phyloP scores from a whole-genome alignment of 1,140 invertebrate species.

The Maconellicoccus hirsutus region DNA sequence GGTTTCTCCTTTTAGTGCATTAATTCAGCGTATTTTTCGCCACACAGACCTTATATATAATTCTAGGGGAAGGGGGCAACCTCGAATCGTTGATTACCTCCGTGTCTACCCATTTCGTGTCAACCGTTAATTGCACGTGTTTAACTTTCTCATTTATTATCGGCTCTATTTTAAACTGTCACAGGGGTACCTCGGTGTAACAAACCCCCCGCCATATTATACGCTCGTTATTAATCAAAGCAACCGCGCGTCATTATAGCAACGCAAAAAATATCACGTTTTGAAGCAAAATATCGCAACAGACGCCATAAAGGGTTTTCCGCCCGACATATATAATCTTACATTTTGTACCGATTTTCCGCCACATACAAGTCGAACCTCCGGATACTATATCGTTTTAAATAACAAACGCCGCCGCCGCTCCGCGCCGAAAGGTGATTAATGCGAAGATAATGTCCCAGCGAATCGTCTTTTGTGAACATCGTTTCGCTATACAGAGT shows the following conservation, averaged over 20 bases:
- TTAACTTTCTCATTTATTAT: conserved; percentile 22
- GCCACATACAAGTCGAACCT: neutral
- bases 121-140: conserved; percentile 22
- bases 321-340: neutral
- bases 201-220: conserved; percentile 1
- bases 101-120: conserved; percentile 8
- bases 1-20: too few species aligned
- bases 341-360: neutral
- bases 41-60: too few species aligned
- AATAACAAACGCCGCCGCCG: too few species aligned
- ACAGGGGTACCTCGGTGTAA: conserved; percentile 14
- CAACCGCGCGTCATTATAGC: neutral
- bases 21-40: too few species aligned
- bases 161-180: conserved; percentile 21
- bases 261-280: neutral
- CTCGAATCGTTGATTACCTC: neutral
- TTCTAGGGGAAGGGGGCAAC: too few species aligned
- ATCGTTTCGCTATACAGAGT: too few species aligned
- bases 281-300: neutral
- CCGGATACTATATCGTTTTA: too few species aligned
- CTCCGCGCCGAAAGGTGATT: too few species aligned
- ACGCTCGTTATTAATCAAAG: conserved; percentile 8
- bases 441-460: too few species aligned
- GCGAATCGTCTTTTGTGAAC: too few species aligned
- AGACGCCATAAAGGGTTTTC: neutral